Conservation (phyloP, 2,113 vertebrate genomes). For the Tauraco erythrolophus region DNA sequence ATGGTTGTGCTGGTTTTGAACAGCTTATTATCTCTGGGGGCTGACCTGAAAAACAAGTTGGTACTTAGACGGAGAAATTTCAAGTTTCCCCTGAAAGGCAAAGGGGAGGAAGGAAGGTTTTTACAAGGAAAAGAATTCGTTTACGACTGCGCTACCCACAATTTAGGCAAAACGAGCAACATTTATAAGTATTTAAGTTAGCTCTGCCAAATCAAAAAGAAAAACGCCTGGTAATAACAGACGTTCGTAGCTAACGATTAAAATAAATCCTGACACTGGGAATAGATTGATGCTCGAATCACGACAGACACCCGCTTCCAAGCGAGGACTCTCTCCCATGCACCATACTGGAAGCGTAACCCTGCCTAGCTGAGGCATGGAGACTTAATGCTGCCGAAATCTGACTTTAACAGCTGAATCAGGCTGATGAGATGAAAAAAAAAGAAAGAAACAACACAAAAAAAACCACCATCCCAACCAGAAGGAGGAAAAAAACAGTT, state of each 20-base stretch:
- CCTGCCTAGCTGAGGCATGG: not conserved
- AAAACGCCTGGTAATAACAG: not conserved
- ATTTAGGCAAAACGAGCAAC: constrained; percentile 46
- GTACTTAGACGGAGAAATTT: constrained; percentile 32
- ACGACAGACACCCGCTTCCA: not conserved
- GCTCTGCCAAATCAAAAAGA: not conserved
- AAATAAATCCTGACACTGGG: constrained; percentile 1
- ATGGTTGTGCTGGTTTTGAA: constrained; percentile 50
- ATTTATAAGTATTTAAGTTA: constrained; percentile 10
- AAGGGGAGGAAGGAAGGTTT: constrained; percentile 19
- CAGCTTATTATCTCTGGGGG: constrained; percentile 39
- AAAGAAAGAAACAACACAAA: not conserved
- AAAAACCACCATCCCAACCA: not conserved
- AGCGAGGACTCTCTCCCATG: not conserved
- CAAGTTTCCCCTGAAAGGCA: constrained; percentile 11
- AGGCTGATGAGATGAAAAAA: not conserved
- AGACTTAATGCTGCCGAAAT: not conserved
- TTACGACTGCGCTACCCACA: not conserved
- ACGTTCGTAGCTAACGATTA: not conserved
- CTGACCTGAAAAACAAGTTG: constrained; percentile 65
- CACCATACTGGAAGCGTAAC: not conserved
- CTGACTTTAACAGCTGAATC: constrained; percentile 33
- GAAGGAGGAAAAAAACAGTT: constrained; percentile 32
- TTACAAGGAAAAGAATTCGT: constrained; percentile 19
- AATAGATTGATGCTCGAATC: not conserved